A percentile compares a stretch with the other conserved stretches of the same genome.
These are phyloP conservation scores for Cataglyphis hispanica DNA, from an alignment of 1,140 invertebrate genomes.

Conservation along the genomic window DNA sequence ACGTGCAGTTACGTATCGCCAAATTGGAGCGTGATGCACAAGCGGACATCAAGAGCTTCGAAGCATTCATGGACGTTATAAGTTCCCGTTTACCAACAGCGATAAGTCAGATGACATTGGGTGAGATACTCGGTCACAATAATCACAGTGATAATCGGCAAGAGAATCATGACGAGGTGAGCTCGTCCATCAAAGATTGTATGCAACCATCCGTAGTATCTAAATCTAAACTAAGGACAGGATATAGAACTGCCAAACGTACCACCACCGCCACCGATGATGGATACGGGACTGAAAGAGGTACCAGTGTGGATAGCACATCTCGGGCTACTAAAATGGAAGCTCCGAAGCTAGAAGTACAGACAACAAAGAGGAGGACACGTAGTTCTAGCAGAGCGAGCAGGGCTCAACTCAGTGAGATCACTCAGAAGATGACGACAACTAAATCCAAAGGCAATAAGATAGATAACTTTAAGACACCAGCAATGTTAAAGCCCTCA, in stretches of 20 bases:
- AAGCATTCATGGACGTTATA: conserved; percentile 67
- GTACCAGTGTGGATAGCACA: conserved; percentile 37
- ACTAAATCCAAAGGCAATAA: conserved; percentile 36
- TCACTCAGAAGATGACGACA: conserved; percentile 45
- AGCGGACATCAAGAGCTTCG: conserved; percentile 63
- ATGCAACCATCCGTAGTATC: conserved; percentile 7
- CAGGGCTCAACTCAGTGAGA: conserved; percentile 62
- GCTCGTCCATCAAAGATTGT: conserved; percentile 56
- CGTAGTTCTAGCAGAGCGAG: conserved; percentile 71
- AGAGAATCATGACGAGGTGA: conserved; percentile 69
- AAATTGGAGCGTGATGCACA: conserved; percentile 76
- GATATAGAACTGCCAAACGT: conserved; percentile 50
- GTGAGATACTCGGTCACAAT: conserved; percentile 67
- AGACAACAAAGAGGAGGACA: conserved; percentile 46
- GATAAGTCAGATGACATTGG: conserved; percentile 75
- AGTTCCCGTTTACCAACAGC: conserved; percentile 73
- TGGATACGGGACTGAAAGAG: conserved; percentile 77
- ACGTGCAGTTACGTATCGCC: conserved; percentile 65
- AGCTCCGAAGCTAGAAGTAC: not conserved
- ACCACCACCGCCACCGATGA: conserved; percentile 74
- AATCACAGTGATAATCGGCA: conserved; percentile 59
- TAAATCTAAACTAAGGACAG: conserved; percentile 16
- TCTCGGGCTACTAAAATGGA: conserved; percentile 59
- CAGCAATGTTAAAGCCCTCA: conserved; percentile 59
- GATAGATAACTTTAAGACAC: conserved; percentile 77